Evolutionary conservation across 2,888 invertebrate species (phyloP).

Genomic region (Nemurella pictetii): DNA sequence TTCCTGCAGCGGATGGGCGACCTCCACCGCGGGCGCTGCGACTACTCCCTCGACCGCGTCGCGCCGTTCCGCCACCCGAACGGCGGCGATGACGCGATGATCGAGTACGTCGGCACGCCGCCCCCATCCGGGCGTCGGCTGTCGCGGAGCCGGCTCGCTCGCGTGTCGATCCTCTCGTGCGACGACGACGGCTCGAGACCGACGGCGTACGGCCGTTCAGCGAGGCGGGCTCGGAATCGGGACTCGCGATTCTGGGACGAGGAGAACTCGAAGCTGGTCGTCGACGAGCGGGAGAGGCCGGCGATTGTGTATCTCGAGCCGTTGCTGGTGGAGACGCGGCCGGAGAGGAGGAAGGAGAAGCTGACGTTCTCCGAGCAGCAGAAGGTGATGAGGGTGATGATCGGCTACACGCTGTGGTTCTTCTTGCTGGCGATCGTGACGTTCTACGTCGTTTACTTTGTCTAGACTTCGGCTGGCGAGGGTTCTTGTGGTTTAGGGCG

Average conservation of each 20-base stretch:
- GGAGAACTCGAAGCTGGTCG: slow-evolving; percentile 24
- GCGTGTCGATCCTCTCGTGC: no score
- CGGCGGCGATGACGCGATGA: no score
- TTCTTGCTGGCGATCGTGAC: slow-evolving; percentile 57
- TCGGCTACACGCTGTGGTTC: slow-evolving; percentile 61
- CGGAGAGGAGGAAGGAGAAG: slow-evolving; percentile 45
- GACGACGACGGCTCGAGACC: background rate
- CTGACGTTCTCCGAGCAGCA: slow-evolving; percentile 52
- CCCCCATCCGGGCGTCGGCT: no score
- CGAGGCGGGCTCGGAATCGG: background rate
- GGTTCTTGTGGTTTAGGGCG: no score
- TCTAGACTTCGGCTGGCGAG: no score
- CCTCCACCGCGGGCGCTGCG: no score
- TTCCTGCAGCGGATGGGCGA: no score
- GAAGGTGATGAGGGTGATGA: slow-evolving; percentile 58
- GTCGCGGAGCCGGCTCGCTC: no score
- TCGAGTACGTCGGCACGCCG: no score
- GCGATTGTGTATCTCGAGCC: slow-evolving; percentile 54
- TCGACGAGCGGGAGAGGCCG: slow-evolving; percentile 44
- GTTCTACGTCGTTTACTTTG: slow-evolving; percentile 60
- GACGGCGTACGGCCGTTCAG: background rate
- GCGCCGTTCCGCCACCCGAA: no score
- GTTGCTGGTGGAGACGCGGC: slow-evolving; percentile 43
- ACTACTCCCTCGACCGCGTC: no score
- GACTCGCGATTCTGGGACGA: slow-evolving; percentile 42